Percentiles rank a stretch among this genome's conserved stretches.
Evolutionary conservation across 2,888 invertebrate genomes (phyloP).

Genomic region (Anthophora plumipes): DNA sequence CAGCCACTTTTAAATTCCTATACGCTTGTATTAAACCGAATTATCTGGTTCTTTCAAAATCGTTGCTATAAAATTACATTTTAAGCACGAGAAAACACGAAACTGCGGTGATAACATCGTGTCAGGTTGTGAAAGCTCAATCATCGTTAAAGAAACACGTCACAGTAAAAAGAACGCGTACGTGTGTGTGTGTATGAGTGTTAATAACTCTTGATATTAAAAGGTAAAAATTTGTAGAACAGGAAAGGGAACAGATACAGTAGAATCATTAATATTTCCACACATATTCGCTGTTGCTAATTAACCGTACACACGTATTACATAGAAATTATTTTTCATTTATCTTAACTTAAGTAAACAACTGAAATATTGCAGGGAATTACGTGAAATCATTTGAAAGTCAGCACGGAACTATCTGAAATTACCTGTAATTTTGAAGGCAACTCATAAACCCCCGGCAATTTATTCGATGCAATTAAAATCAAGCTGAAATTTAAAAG

Average conservation of each 20-base stretch:
- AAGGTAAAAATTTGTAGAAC: too few species aligned
- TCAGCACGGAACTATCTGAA: conserved; percentile 27
- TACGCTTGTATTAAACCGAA: too few species aligned
- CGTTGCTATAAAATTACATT: too few species aligned
- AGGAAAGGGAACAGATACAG: not conserved
- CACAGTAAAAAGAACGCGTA: too few species aligned
- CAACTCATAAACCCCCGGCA: conserved; percentile 39
- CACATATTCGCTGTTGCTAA: not conserved
- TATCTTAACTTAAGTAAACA: not conserved
- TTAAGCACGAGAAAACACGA: too few species aligned
- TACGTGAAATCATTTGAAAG: not conserved
- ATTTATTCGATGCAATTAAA: conserved; percentile 55
- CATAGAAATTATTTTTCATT: not conserved
- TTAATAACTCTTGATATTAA: too few species aligned
- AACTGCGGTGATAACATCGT: too few species aligned
- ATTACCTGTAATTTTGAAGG: conserved; percentile 52
- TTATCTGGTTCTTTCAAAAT: too few species aligned
- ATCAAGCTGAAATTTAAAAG: conserved; percentile 36
- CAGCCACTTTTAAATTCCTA: too few species aligned
- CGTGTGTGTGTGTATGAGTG: too few species aligned
- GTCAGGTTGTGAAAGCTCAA: too few species aligned
- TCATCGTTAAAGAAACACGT: too few species aligned
- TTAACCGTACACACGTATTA: not conserved
- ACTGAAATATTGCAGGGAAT: not conserved
- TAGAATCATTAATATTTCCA: not conserved